A percentile compares a stretch with the other conserved stretches of the same genome.
Evolutionary conservation across 2,113 vertebrate species (phyloP).

Genomic region (Astatoreochromis straeleni): DNA sequence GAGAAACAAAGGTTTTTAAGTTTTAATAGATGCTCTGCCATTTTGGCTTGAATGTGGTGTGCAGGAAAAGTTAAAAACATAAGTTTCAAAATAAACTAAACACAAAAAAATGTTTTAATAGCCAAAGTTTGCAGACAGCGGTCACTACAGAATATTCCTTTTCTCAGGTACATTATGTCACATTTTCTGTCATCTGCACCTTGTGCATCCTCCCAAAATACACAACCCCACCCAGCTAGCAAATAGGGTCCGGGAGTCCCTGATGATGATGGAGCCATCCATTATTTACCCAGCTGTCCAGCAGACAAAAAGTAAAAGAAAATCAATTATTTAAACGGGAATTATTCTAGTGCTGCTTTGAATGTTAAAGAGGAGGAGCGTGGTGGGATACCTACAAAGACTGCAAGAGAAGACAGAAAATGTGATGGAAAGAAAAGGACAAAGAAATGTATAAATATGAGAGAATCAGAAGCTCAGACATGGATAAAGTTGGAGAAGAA

Average conservation of each 20-base stretch:
- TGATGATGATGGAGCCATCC: conserved; percentile 61
- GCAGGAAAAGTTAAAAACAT: not conserved
- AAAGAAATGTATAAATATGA: not conserved
- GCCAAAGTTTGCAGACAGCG: not conserved
- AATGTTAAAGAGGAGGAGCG: conserved; percentile 45
- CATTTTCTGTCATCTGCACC: not conserved
- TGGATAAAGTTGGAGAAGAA: not conserved
- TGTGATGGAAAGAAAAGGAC: not conserved
- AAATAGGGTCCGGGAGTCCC: conserved; percentile 21
- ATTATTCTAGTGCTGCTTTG: conserved; percentile 55
- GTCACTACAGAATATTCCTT: not conserved
- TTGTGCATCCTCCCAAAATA: not conserved
- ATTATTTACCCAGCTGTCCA: conserved; percentile 66
- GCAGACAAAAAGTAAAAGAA: conserved; percentile 14
- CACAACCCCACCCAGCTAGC: not conserved
- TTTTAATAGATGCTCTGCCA: not conserved
- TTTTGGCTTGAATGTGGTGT: not conserved
- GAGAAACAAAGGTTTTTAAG: not conserved
- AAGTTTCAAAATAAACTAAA: not conserved
- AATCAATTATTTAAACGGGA: conserved; percentile 70
- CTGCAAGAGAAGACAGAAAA: not conserved
- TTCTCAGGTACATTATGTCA: not conserved
- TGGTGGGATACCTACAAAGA: not conserved
- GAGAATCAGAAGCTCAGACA: not conserved
- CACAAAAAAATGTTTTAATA: not conserved